Percentiles rank a stretch among this genome's conserved stretches.
These are phyloP conservation scores for Schizaphis graminum DNA, from an alignment of 2,888 invertebrate genomes.

Conservation along the genomic window DNA sequence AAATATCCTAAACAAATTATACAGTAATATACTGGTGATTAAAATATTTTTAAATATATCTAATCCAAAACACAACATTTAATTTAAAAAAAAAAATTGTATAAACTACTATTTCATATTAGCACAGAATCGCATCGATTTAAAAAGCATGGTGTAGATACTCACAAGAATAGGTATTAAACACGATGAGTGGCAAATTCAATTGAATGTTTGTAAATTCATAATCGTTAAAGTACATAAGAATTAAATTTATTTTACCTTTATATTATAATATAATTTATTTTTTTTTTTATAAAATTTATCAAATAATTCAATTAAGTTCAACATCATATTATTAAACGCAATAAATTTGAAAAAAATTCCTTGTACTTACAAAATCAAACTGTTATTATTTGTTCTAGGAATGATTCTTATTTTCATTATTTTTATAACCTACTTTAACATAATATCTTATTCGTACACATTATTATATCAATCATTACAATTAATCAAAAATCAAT, in stretches of 20 bases:
- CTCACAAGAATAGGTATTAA: not conserved
- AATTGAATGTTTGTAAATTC: not conserved
- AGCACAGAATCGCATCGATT: slow-evolving; percentile 2
- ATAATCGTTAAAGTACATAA: not conserved
- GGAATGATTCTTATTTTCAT: not conserved
- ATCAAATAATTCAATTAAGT: not conserved
- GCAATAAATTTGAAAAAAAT: not conserved
- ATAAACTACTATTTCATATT: not conserved
- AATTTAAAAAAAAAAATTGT: not conserved
- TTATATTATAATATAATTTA: not conserved
- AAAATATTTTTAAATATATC: slow-evolving; percentile 22
- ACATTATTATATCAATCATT: not conserved
- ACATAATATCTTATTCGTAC: not conserved
- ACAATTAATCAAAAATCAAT: not conserved
- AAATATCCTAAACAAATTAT: not conserved
- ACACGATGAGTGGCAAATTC: slow-evolving; percentile 31
- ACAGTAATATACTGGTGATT: slow-evolving; percentile 12
- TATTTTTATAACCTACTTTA: not conserved
- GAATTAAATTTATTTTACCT: not conserved
- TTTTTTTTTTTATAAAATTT: not conserved
- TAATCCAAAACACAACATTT: slow-evolving; percentile 17
- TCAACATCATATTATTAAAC: not conserved
- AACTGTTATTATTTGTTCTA: not conserved
- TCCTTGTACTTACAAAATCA: not conserved
- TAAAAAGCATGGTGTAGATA: slow-evolving; percentile 34